Evolutionary conservation across 37 sponge, comb jelly and placozoan genomes (phyloP).

Genomic region (Halisarca cf. caerulea): DNA sequence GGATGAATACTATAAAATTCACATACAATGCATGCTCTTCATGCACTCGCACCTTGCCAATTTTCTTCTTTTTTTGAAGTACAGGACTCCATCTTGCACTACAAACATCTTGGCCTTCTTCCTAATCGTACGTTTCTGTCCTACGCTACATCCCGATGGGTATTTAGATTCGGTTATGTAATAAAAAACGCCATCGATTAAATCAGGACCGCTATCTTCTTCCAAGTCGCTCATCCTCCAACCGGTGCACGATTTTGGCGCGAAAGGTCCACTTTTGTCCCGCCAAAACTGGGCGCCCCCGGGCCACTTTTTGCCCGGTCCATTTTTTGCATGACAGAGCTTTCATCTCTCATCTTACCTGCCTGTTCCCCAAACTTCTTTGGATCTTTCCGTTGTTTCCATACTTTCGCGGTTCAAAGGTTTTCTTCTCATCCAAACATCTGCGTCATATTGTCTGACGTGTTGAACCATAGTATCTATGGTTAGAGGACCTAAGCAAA

Average conservation of each 20-base stretch:
- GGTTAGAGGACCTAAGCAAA: too few species aligned
- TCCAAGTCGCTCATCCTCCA: too few species aligned
- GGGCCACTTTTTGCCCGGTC: neutral
- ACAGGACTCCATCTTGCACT: neutral
- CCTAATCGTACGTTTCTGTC: neutral
- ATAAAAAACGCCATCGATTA: neutral
- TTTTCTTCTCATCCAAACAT: too few species aligned
- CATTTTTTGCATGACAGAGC: conserved; percentile 9
- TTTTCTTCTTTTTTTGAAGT: neutral
- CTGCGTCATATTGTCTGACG: too few species aligned
- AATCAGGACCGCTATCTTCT: neutral
- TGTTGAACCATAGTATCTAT: too few species aligned
- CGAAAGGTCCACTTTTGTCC: neutral
- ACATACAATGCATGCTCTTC: too few species aligned
- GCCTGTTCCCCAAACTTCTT: too few species aligned
- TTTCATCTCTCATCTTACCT: too few species aligned
- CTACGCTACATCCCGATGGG: conserved; percentile 2
- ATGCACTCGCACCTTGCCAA: neutral
- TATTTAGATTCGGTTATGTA: neutral
- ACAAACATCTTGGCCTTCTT: conserved; percentile 4
- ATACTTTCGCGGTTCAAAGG: too few species aligned
- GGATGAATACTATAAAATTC: neutral
- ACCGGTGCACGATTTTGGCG: too few species aligned
- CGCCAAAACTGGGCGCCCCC: neutral
- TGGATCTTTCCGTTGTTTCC: too few species aligned